A percentile compares a stretch with the other conserved stretches of the same genome.
Conservation (phyloP, 2,113 vertebrate species). For the Python bivittatus region DNA sequence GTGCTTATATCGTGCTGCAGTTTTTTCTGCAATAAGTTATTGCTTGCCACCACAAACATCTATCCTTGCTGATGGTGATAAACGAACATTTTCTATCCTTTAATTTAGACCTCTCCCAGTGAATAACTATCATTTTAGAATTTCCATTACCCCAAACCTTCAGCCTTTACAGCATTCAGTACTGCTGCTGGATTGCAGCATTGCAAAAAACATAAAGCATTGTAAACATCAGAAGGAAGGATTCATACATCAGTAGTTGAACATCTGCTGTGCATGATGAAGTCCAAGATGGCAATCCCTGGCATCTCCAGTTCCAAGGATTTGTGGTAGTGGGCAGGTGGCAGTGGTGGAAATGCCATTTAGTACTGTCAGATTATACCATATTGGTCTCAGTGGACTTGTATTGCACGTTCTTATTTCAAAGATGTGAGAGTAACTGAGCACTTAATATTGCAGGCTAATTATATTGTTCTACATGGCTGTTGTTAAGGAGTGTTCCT, state of each 20-base stretch:
- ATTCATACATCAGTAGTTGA: neutral
- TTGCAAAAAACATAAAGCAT: neutral
- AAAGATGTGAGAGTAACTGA: neutral
- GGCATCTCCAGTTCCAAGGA: neutral
- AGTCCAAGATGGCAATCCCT: neutral
- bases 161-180: neutral
- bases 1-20: neutral
- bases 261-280: neutral
- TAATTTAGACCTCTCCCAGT: neutral
- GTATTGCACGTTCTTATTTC: neutral
- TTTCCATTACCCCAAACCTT: neutral
- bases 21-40: neutral
- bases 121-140: neutral
- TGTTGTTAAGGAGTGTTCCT: neutral
- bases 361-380: neutral
- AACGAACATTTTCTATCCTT: neutral
- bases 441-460: neutral
- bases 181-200: neutral
- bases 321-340: neutral
- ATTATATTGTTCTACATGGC: too few species aligned
- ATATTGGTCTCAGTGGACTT: neutral
- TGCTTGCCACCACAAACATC: neutral
- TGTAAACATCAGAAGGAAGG: neutral
- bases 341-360: neutral
- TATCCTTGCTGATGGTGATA: neutral